Base-by-base conservation (phyloP, 2,113 vertebrate species). In the Cepphus grylle region DNA sequence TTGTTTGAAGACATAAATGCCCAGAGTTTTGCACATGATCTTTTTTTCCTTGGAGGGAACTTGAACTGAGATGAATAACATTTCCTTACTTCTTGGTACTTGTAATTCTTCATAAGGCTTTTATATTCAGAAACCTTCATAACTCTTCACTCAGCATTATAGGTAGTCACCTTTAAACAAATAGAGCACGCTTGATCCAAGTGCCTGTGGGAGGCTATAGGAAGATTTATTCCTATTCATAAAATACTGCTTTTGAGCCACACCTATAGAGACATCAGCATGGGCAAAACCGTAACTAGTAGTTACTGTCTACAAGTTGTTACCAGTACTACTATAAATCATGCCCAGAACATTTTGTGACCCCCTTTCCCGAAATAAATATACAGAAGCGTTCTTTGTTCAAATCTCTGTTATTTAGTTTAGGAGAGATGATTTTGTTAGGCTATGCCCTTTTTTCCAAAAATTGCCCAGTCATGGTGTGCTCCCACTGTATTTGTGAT, bases 191-290 rank as follows among this genome's bases (percentile, higher is more conserved):
- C 17, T 29, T 88, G 42, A 88, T 65, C 47, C 43, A 71, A 69
- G 49, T 55, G n/a, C 36, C 30, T 1, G 0, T 5, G 67, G 62
- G 4, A 15, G 6, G 11, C 55, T 34, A 1, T 23, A 56, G n/a
- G 47, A 81, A 62, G 15, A 47, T 86, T 62, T 66, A 15, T 65
- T n/a, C 26, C 74, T 45, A 15, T 59, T 66, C 26, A 30, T 17
- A 71, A 59, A 30, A 19, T 21, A 16, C 32, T n/a, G 15, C 17
- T 27, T 72, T 86, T 61, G 59, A 69, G 43, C 15, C 36, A 27
- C 29, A 4, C 85, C 84, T 53, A 9, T 61, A 17, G 1, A 49
- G 30, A 43, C 10, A 53, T 25, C 36, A 34, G 11, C 30, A 11
- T 5, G 26, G 20, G 6, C n/a, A 88, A 79, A 74, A 36, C 38